phyloP scores from a whole-genome alignment of 2,888 invertebrate species.

The Hyles lineata region DNA sequence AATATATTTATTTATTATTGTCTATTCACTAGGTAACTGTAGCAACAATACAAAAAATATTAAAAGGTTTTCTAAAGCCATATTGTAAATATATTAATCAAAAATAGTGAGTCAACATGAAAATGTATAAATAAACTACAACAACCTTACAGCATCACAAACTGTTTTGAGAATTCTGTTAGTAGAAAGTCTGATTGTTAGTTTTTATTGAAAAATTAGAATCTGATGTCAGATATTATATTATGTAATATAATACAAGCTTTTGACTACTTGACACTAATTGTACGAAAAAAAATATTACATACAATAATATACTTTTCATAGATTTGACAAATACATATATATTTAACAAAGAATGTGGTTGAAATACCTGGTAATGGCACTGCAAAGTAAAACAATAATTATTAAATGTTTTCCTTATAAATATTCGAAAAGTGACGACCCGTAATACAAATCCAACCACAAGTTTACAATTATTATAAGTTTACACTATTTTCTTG shows the following conservation, averaged over 20 bases:
- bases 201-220: not conserved
- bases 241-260: too few relatives aligned
- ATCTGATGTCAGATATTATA: not conserved
- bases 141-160: not conserved
- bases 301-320: too few relatives aligned
- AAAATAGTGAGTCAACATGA: not conserved
- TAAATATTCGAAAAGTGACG: too few relatives aligned
- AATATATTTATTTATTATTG: constrained; percentile 10
- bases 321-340: too few relatives aligned
- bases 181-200: too few relatives aligned
- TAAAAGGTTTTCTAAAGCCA: not conserved
- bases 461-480: not conserved
- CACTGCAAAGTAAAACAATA: too few relatives aligned
- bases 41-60: constrained; percentile 1
- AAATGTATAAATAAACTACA: not conserved
- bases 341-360: too few relatives aligned
- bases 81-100: not conserved
- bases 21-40: constrained; percentile 24
- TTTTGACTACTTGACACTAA: too few relatives aligned
- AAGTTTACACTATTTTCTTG: too few relatives aligned
- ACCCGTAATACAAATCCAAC: not conserved
- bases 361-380: too few relatives aligned
- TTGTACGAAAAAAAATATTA: too few relatives aligned
- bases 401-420: too few relatives aligned
- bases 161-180: not conserved